Evolutionary conservation across 2,888 invertebrate genomes (phyloP).

Genomic region (Lamproptera curius): DNA sequence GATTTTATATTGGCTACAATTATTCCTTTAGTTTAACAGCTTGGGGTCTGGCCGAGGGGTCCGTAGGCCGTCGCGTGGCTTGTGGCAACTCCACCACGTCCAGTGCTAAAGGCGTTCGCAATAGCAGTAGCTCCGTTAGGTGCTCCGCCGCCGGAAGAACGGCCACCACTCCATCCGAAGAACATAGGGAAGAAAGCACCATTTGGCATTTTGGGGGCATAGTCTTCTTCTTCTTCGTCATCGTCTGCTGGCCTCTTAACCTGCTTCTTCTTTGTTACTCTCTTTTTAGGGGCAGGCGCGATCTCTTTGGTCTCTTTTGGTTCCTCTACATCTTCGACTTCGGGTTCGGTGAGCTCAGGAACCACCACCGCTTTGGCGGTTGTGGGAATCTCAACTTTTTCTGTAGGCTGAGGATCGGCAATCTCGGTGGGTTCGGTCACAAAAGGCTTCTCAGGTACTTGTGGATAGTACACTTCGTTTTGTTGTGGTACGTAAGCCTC

Average conservation of each 20-base stretch:
- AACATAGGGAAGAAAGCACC: slow-evolving; percentile 84
- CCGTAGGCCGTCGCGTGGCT: slow-evolving; percentile 86
- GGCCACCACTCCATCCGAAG: slow-evolving; percentile 70
- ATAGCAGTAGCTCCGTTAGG: slow-evolving; percentile 82
- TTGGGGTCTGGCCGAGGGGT: slow-evolving; percentile 66
- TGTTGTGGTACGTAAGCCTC: slow-evolving; percentile 58
- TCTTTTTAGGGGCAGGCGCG: slow-evolving; percentile 40
- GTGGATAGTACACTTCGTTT: slow-evolving; percentile 61
- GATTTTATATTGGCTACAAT: too few relatives aligned
- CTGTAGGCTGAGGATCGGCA: slow-evolving; percentile 47
- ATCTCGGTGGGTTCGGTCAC: slow-evolving; percentile 49
- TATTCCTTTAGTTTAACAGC: slow-evolving; percentile 15
- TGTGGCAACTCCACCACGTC: slow-evolving; percentile 83
- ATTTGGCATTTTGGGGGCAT: slow-evolving; percentile 60
- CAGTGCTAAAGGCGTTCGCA: slow-evolving; percentile 85
- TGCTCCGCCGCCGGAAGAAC: slow-evolving; percentile 56
- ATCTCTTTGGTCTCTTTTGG: slow-evolving; percentile 53
- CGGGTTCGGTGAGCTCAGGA: slow-evolving; percentile 57
- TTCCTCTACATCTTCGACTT: slow-evolving; percentile 55
- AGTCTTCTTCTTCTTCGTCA: slow-evolving; percentile 75
- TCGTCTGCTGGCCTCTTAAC: slow-evolving; percentile 52
- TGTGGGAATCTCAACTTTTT: slow-evolving; percentile 45
- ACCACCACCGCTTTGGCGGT: slow-evolving; percentile 43
- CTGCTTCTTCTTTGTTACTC: slow-evolving; percentile 60
- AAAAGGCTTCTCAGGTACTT: slow-evolving; percentile 26